Conservation (phyloP, 2,797 vertebrate genomes). For the Melanotaenia nigrans region DNA sequence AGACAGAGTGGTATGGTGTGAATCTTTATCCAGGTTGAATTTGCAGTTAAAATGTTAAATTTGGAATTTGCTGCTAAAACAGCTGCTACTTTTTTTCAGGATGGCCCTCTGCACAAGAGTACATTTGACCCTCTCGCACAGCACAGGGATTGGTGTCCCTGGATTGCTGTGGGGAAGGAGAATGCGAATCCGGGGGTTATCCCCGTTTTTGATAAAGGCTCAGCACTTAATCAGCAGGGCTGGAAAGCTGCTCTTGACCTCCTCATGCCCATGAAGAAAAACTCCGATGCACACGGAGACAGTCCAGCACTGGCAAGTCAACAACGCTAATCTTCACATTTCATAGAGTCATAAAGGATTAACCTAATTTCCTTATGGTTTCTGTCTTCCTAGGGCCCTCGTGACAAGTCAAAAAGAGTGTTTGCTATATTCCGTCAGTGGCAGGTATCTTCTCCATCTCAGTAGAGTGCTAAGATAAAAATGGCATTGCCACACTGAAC, state of each 20-base stretch:
- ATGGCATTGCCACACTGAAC: conserved; percentile 31
- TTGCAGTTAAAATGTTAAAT: neutral
- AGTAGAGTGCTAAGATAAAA: conserved; percentile 63
- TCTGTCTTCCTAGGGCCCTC: conserved; percentile 82
- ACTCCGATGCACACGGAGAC: conserved; percentile 63
- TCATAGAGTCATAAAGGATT: neutral
- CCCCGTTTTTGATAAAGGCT: conserved; percentile 31
- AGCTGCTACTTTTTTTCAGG: conserved; percentile 59
- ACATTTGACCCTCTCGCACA: conserved; percentile 91
- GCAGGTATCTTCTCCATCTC: conserved; percentile 85
- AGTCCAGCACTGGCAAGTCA: conserved; percentile 82
- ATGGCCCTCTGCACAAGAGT: conserved; percentile 82
- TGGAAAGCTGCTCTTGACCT: conserved; percentile 87
- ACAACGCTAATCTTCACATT: neutral
- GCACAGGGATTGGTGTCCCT: conserved; percentile 97
- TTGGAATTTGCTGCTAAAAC: no score
- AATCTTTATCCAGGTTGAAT: neutral
- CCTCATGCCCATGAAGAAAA: conserved; percentile 85
- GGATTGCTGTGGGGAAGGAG: conserved; percentile 82
- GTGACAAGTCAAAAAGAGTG: conserved; percentile 92
- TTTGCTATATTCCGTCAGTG: conserved; percentile 95
- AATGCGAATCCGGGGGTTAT: conserved; percentile 56
- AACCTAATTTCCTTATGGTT: neutral
- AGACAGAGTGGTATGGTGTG: neutral
- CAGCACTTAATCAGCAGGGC: conserved; percentile 77